A percentile compares a stretch with the other conserved stretches of the same genome.
Evolutionary conservation across 2,113 vertebrate species (phyloP).

Genomic region (Chlorodrepanis virens): DNA sequence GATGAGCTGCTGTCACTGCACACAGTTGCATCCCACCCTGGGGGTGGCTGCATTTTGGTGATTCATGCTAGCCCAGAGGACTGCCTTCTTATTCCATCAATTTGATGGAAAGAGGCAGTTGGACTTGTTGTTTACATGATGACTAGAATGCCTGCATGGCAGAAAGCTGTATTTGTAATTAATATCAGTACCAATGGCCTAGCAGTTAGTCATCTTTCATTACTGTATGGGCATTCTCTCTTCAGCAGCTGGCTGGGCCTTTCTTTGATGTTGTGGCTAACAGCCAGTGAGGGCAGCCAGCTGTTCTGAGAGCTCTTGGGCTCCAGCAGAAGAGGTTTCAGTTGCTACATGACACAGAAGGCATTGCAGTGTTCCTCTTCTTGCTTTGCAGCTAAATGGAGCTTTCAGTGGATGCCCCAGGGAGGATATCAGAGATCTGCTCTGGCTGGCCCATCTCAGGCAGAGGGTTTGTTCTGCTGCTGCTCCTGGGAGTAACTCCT

Average conservation of each 20-base stretch:
- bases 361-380: neutral
- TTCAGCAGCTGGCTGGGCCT: neutral
- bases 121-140: neutral
- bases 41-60: constrained; percentile 14
- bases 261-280: neutral
- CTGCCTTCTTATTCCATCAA: neutral
- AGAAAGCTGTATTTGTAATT: constrained; percentile 27
- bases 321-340: neutral
- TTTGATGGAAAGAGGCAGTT: constrained; percentile 1
- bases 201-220: neutral
- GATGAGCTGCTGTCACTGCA: constrained; percentile 4
- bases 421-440: neutral
- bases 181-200: neutral
- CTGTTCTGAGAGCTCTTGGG: neutral
- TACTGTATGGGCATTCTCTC: neutral
- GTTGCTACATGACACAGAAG: neutral
- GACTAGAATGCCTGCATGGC: neutral
- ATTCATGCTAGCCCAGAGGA: neutral
- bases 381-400: neutral
- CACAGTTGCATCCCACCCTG: constrained; percentile 4
- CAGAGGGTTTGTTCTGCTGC: neutral
- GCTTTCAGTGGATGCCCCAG: neutral
- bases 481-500: neutral
- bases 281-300: neutral
- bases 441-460: neutral